Evolutionary conservation across 92 coral and sea anemone genomes (phyloP), one percentile per base, ranked within the genome.

Genomic region (Phenganax marumi): DNA sequence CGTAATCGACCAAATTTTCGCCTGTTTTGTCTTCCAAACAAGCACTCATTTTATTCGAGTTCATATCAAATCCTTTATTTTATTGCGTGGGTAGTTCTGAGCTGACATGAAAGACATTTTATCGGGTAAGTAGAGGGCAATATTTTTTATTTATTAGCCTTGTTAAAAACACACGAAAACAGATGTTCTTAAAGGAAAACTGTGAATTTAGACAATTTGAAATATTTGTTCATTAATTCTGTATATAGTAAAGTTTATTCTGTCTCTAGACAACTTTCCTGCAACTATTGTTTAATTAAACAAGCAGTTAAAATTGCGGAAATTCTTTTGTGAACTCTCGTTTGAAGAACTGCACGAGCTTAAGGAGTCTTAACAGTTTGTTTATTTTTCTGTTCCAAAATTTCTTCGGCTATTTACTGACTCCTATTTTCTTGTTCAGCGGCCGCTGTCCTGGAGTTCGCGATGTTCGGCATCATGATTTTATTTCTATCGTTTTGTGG

Each of bases 401-500:
- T 58, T 56, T 56, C 62, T 8, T 56, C 18, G 23, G 65, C 65
- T 22, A 49, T 72, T 63, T 18, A 18, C n/a, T 18, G 26, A 11
- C 70, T 63, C 7, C 4, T 72, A 13, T 46, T 48, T 13, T 72
- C 49, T 50, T 61, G 0, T 76, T 8, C 46, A 78, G 83, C 83
- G 49, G 21, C 49, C 60, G 83, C 73, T 7, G 57, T 78, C 3
- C 51, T 78, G 26, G 83, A 78, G 53, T 68, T 78, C 22, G 43
- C 72, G 9, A 78, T 78, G 83, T 61, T 78, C 18, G 83, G 73
- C 1, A 78, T 78, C 46, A 78, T 78, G 83, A 10, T 60, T 8
- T 58, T 78, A 3, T 78, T 78, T 46, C 83, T 78, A 0, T 78
- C 83, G 8, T 78, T 78, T 58, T 78, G 83, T 8, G 83, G 83